Evolutionary conservation across 2,888 invertebrate species (phyloP), one percentile per base, ranked within the genome.

Genomic region (Creontiades dilutus): DNA sequence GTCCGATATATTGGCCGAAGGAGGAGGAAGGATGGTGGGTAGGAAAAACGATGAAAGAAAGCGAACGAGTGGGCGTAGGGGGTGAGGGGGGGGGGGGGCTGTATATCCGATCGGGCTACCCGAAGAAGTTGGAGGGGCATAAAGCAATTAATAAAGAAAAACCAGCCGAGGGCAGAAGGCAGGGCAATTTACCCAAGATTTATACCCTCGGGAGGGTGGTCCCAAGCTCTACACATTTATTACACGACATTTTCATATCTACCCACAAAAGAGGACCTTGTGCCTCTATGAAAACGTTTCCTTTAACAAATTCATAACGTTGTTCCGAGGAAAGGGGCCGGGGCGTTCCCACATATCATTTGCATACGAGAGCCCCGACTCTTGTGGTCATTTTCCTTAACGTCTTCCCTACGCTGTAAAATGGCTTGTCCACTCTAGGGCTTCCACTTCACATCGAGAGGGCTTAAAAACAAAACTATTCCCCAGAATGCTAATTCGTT

Each of bases 191-290:
- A 19, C 88, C 78, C 78, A 78, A 88, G 88, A 88, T 88, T 88
- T 88, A 88, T 88, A 55, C 88, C 88, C 68, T 52, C 47, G 86
- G 68, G 76, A 86, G 68, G 86, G 86, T 86, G 68, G 48, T 47
- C 76, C 68, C 55, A n/a, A 46, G 47, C 88, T 52, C 48, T 48
- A 19, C 88, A 88, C 88, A 88, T 88, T 88, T 88, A 88, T 88
- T 88, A 88, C 78, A 78, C 88, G 88, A 88, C 88, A 88, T 88
- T 88, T 88, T 88, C 88, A 88, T 88, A 88, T 88, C 88, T 88
- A 88, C 47, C 88, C 88, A 88, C 88, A 88, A 88, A 88, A 88
- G 88, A 88, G 80, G 55, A 76, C 88, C 88, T 68, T 68, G 86
- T 86, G 86, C 68, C 76, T 88, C 88, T 80, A 88, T 88, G 88